A percentile compares a stretch with the other conserved stretches of the same genome.
phyloP scores from a whole-genome alignment of 2,113 vertebrate species.

The Muntiacus muntjak region DNA sequence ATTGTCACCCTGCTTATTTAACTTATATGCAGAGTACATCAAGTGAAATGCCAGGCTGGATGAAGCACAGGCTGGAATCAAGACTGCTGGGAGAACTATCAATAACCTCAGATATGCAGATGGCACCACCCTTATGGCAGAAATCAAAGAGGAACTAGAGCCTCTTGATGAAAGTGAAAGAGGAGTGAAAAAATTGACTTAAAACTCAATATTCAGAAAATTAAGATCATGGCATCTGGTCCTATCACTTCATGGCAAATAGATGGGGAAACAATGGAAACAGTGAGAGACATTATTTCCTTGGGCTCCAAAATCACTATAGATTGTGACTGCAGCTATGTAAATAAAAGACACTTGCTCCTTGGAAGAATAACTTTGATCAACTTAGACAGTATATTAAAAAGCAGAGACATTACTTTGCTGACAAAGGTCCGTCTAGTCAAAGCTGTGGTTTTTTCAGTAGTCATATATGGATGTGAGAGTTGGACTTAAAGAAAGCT shows the following conservation, averaged over 20 bases:
- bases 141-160: neutral
- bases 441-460: neutral
- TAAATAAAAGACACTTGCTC: neutral
- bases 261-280: neutral
- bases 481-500: neutral
- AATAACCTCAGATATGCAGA: neutral
- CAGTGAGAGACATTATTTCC: neutral
- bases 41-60: neutral
- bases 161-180: neutral
- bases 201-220: neutral
- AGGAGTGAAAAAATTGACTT: neutral
- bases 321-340: neutral
- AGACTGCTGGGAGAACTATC: neutral
- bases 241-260: neutral
- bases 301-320: neutral
- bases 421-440: accelerated
- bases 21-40: neutral
- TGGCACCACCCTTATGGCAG: neutral
- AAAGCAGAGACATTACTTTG: neutral
- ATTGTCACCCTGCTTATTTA: neutral
- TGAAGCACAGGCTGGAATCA: neutral
- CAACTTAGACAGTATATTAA: neutral
- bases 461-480: neutral
- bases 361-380: neutral
- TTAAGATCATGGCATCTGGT: neutral